phyloP scores from a whole-genome alignment of 1,140 invertebrate genomes.

The Polypedilum vanderplanki region DNA sequence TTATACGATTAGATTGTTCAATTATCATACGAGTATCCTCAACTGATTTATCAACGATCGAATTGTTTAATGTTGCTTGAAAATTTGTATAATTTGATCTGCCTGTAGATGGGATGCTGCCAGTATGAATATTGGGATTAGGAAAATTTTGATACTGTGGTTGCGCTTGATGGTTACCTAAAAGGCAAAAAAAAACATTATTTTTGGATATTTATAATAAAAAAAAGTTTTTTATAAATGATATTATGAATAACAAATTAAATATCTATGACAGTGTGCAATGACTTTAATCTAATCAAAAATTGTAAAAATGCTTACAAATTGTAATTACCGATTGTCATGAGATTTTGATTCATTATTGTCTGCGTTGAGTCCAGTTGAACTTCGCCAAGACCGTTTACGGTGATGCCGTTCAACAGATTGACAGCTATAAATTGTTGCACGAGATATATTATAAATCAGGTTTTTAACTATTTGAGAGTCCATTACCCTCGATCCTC shows the following conservation, averaged over 20 bases:
- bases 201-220: not conserved
- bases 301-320: not conserved
- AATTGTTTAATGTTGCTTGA: not conserved
- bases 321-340: constrained; percentile 47
- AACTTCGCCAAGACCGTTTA: constrained; percentile 68
- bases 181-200: not conserved
- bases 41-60: constrained; percentile 1
- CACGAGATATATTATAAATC: constrained; percentile 30
- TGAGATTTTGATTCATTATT: constrained; percentile 50
- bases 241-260: not conserved
- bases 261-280: not conserved
- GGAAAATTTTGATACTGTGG: constrained; percentile 12
- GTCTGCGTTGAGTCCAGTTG: constrained; percentile 54
- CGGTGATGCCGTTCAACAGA: constrained; percentile 72
- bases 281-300: not conserved
- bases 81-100: not conserved
- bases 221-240: not conserved
- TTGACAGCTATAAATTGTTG: constrained; percentile 52
- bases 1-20: constrained; percentile 2
- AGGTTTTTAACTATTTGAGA: constrained; percentile 26
- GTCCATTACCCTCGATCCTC: not conserved
- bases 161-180: constrained; percentile 24
- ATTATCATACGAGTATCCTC: constrained; percentile 21
- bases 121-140: constrained; percentile 10
- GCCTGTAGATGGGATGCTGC: not conserved